Evolutionary conservation across 1,140 invertebrate genomes (phyloP).

Genomic region (Drosophila pallidifrons): DNA sequence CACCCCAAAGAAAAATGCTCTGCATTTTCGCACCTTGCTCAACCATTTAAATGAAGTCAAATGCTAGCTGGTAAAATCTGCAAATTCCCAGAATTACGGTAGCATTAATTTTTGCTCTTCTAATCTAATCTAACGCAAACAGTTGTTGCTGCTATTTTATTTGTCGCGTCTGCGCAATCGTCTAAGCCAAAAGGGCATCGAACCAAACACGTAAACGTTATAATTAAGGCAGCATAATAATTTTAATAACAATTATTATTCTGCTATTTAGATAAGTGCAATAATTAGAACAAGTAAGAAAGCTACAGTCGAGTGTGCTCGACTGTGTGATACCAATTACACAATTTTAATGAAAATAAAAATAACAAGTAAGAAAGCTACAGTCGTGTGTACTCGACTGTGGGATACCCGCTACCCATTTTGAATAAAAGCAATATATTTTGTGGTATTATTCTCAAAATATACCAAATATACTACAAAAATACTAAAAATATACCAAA

Average conservation of each 20-base stretch:
- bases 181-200: conserved; percentile 18
- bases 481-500: too few species aligned
- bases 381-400: too few species aligned
- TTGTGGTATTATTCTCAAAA: too few species aligned
- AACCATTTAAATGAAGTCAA: neutral
- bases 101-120: conserved; percentile 1
- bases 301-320: too few species aligned
- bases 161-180: neutral
- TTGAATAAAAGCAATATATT: too few species aligned
- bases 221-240: neutral
- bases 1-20: neutral
- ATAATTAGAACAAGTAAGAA: too few species aligned
- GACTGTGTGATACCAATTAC: too few species aligned
- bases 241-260: conserved; percentile 7
- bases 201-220: conserved; percentile 6
- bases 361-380: too few species aligned
- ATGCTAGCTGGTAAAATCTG: neutral
- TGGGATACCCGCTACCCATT: too few species aligned
- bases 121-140: conserved; percentile 29
- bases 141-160: conserved; percentile 24
- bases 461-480: too few species aligned
- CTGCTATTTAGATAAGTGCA: conserved; percentile 17
- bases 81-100: conserved; percentile 21
- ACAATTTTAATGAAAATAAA: too few species aligned
- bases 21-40: neutral